These are phyloP conservation scores for Egretta garzetta DNA, from an alignment of 2,113 vertebrate species.

Conservation along the genomic window DNA sequence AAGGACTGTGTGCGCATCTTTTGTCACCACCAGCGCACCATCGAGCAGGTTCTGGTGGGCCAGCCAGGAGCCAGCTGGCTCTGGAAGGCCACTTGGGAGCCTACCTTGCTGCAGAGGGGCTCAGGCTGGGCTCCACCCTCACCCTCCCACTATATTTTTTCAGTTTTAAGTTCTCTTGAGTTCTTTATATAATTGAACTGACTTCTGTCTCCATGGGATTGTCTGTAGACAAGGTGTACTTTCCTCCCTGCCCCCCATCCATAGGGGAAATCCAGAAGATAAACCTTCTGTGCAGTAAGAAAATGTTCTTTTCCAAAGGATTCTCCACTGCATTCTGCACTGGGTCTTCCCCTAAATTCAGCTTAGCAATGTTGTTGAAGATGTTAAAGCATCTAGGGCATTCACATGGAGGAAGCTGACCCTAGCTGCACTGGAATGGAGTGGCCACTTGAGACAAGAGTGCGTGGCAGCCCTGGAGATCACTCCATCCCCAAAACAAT, in stretches of 20 bases:
- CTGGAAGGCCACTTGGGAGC: not conserved
- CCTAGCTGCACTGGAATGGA: not conserved
- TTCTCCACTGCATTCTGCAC: not conserved
- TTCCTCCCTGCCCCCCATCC: fast-evolving
- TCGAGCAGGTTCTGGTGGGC: not conserved
- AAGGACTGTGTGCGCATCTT: not conserved
- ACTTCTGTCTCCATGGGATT: not conserved
- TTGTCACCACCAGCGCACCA: not conserved
- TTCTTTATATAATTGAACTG: not conserved
- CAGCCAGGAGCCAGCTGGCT: not conserved
- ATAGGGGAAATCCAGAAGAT: not conserved
- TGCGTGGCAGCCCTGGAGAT: not conserved
- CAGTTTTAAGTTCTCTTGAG: not conserved
- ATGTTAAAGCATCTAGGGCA: not conserved
- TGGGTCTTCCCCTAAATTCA: not conserved
- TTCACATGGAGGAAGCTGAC: not conserved
- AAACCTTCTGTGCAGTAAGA: not conserved
- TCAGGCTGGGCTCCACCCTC: not conserved
- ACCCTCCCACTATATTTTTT: not conserved
- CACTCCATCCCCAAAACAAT: not conserved
- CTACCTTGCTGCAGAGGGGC: not conserved
- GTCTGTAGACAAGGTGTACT: not conserved
- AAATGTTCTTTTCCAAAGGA: not conserved
- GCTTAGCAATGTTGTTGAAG: not conserved
- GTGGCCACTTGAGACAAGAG: not conserved